phyloP scores from a whole-genome alignment of 2,888 invertebrate species.

The Asteroscopus sphinx region DNA sequence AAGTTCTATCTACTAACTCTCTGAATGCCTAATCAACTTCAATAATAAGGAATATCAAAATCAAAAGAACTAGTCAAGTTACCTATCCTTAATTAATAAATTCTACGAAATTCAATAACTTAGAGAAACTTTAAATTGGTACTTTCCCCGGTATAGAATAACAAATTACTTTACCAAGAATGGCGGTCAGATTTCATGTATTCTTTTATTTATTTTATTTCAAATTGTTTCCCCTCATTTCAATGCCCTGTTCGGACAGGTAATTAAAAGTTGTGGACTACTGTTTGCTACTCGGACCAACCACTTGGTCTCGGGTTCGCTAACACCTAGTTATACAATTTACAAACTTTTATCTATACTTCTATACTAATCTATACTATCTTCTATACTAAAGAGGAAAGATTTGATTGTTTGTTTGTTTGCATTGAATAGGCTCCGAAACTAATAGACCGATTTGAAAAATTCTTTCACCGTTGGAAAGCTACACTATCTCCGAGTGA shows the following conservation, averaged over 20 bases:
- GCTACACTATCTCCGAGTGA: too few species aligned
- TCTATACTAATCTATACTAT: too few species aligned
- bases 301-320: neutral
- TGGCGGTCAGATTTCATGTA: neutral
- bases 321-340: neutral
- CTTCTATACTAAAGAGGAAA: too few species aligned
- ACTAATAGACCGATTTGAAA: too few species aligned
- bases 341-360: too few species aligned
- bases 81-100: neutral
- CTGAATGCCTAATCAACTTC: too few species aligned
- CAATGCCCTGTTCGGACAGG: neutral
- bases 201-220: neutral
- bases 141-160: constrained; percentile 3
- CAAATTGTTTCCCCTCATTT: neutral
- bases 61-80: too few species aligned
- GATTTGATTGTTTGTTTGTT: too few species aligned
- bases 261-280: constrained; percentile 18
- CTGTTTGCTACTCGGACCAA: constrained; percentile 8
- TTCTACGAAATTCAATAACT: constrained; percentile 1
- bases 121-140: constrained; percentile 12
- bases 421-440: too few species aligned
- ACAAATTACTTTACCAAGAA: constrained; percentile 13
- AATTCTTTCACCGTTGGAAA: too few species aligned
- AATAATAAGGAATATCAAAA: too few species aligned
- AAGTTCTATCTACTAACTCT: too few species aligned